Evolutionary conservation across 2,797 vertebrate genomes (phyloP).

Genomic region (Mormyrus hasselquistii): DNA sequence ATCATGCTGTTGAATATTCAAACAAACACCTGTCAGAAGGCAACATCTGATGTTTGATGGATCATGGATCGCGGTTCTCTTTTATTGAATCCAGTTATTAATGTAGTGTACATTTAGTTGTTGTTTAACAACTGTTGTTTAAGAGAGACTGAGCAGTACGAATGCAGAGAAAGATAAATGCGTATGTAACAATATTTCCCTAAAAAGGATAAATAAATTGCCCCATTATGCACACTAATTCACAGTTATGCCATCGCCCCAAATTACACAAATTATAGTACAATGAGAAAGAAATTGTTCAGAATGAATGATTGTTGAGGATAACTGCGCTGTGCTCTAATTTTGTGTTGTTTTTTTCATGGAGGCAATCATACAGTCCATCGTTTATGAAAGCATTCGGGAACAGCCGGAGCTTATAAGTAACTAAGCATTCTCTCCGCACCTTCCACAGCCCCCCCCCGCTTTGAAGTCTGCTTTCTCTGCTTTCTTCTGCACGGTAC

Average conservation of each 20-base stretch:
- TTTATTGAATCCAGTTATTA: not conserved
- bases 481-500: constrained; percentile 22
- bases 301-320: not conserved
- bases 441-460: constrained; percentile 24
- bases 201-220: not conserved
- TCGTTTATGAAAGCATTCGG: not conserved
- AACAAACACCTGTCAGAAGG: constrained; percentile 64
- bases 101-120: not conserved
- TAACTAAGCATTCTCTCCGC: constrained; percentile 7
- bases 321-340: not conserved
- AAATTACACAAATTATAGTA: not conserved
- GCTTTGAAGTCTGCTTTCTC: constrained; percentile 36
- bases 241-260: not conserved
- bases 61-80: not conserved
- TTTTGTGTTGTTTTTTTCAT: not conserved
- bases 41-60: constrained; percentile 11
- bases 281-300: not conserved
- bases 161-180: not conserved
- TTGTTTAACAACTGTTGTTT: not conserved
- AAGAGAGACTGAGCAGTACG: not conserved
- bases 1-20: constrained; percentile 60
- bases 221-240: not conserved
- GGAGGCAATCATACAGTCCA: not conserved
- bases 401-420: not conserved
- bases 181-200: not conserved